Base-by-base conservation (phyloP, 2,113 vertebrate species). In the Buteo buteo region DNA sequence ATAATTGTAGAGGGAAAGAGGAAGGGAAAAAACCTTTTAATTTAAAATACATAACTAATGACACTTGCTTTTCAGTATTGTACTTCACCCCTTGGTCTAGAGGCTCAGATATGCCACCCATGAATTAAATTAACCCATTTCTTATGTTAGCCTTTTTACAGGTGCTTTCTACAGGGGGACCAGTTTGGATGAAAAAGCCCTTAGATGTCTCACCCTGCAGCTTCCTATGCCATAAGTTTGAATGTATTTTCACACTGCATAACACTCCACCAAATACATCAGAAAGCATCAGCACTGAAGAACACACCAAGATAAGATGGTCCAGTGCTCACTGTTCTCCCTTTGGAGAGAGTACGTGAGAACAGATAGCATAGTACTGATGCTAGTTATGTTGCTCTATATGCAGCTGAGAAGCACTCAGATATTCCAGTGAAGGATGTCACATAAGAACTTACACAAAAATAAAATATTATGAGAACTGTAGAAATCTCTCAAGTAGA, bases 311-410 rank as follows among this genome's bases (percentile, higher is more conserved):
- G 78, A 29, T 9, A 92, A 74, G 19, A 22, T 40, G 29, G 19
- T 78, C 22, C 38, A 52, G 19, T 40, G 36, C 7, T 47, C 44
- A 14, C 15, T 50, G 10, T 50, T 64, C n/a, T 66, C 9, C 19
- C 26, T 38, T 13, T 79, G 38, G 9, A 91, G 38, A 36, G 8
- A 47, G 6, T 13, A 21, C 0, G 0, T 74, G 38, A 8, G 13
- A 82, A 19, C 2, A 94, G 38, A 25, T 7, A 57, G 18, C 12
- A 47, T 17, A 59, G 38, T 22, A 70, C 14, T 77, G 42, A 62
- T 61, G 29, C 10, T 52, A 21, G 3, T 22, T 72, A 44, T 6
- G 0, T 25, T 86, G 21, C 19, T 90, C 6, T 42, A 10, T 10
- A 8, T 3, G 14, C 16, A 82, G 14, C 14, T 61, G 44, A 85